Evolutionary conservation across 2,797 vertebrate genomes (phyloP).

Genomic region (Danio aesculapii): DNA sequence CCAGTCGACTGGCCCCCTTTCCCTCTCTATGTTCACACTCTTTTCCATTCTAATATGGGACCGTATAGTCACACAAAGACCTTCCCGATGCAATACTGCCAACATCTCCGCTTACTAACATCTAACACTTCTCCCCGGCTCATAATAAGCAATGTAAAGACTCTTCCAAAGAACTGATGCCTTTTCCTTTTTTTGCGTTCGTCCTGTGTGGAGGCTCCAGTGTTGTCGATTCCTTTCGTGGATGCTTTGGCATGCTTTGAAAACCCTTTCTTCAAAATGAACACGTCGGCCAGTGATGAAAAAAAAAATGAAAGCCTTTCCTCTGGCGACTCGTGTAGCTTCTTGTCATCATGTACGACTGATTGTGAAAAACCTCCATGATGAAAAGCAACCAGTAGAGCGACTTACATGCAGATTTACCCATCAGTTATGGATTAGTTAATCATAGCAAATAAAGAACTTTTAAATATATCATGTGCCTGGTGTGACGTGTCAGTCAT

Average conservation of each 20-base stretch:
- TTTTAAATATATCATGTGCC: slow-evolving; percentile 74
- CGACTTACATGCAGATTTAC: slow-evolving; percentile 69
- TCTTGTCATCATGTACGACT: slow-evolving; percentile 69
- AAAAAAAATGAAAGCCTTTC: slow-evolving; percentile 63
- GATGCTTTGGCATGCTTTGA: slow-evolving; percentile 76
- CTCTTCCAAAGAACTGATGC: slow-evolving; percentile 68
- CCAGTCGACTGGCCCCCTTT: slow-evolving; percentile 53
- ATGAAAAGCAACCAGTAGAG: slow-evolving; percentile 68
- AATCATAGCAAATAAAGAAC: slow-evolving; percentile 80
- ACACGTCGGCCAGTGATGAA: slow-evolving; percentile 66
- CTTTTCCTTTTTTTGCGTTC: slow-evolving; percentile 60
- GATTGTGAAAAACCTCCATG: slow-evolving; percentile 60
- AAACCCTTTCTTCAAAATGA: slow-evolving; percentile 61
- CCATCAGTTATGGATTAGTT: slow-evolving; percentile 70
- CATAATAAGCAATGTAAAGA: slow-evolving; percentile 54
- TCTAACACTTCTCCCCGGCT: slow-evolving; percentile 44
- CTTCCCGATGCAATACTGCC: slow-evolving; percentile 77
- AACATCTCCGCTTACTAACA: slow-evolving; percentile 67
- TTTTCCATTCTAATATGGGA: slow-evolving; percentile 59
- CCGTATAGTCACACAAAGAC: slow-evolving; percentile 63
- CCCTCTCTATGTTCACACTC: slow-evolving; percentile 47
- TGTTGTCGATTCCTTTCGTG: slow-evolving; percentile 77
- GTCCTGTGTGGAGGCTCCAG: slow-evolving; percentile 70
- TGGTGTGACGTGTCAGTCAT: slow-evolving; percentile 62
- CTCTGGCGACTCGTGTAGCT: slow-evolving; percentile 61